Conservation (phyloP, 2,888 invertebrate species). For the Nasonia oneida region DNA sequence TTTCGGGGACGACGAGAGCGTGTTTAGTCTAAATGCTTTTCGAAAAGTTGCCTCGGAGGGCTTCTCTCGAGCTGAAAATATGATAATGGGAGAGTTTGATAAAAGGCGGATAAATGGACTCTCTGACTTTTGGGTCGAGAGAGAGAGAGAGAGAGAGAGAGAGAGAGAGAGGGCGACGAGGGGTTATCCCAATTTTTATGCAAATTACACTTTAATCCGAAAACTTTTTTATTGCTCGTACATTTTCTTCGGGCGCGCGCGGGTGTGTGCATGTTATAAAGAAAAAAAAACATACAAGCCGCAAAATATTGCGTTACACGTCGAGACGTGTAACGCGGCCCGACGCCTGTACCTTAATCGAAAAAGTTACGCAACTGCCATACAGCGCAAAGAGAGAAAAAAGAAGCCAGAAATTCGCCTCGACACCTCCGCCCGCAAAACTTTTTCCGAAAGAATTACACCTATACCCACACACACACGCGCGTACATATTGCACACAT, state of each 20-base stretch:
- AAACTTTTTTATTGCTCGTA: neutral
- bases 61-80: neutral
- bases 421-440: neutral
- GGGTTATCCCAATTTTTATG: neutral
- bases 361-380: constrained; percentile 10
- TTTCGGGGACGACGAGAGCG: neutral
- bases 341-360: neutral
- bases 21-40: neutral
- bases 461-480: neutral
- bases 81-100: neutral
- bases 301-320: neutral
- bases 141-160: too few relatives aligned
- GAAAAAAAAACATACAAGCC: neutral
- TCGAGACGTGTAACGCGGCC: neutral
- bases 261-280: neutral
- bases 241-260: too few relatives aligned
- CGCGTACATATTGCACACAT: neutral
- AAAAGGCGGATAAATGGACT: neutral
- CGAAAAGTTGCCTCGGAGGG: neutral
- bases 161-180: too few relatives aligned
- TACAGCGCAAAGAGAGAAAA: neutral
- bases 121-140: too few relatives aligned
- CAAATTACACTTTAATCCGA: neutral
- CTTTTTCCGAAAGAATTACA: neutral
- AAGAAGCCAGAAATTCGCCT: neutral